A percentile compares a stretch with the other conserved stretches of the same genome.
phyloP scores from a whole-genome alignment of 53 echinoderm and acorn worm species.

The Temnopleurus reevesii region DNA sequence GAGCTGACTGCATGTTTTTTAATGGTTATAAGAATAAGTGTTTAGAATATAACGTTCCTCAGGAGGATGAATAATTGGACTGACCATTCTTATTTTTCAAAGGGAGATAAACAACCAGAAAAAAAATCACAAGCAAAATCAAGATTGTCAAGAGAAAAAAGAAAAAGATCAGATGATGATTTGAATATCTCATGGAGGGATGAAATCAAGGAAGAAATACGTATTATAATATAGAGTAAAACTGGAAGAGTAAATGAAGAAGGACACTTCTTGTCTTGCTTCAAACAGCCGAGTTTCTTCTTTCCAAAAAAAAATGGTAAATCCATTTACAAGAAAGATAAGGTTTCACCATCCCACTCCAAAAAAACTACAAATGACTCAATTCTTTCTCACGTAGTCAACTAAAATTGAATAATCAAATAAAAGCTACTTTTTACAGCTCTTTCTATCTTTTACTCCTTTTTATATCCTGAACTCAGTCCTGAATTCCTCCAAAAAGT shows the following conservation, averaged over 20 bases:
- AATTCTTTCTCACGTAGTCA: neutral
- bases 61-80: no score
- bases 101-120: neutral
- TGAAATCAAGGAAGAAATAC: neutral
- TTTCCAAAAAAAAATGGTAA: neutral
- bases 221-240: neutral
- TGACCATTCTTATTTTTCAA: no score
- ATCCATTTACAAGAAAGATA: conserved; percentile 25
- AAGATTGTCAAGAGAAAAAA: neutral
- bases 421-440: neutral
- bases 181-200: neutral
- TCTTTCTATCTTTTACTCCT: no score
- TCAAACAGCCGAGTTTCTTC: neutral
- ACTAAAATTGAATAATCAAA: conserved; percentile 28
- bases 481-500: no score
- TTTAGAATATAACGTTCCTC: no score
- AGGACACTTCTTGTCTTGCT: neutral
- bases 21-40: no score
- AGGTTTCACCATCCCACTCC: neutral
- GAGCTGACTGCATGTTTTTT: no score
- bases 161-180: neutral
- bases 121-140: no score
- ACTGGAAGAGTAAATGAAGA: neutral
- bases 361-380: conserved; percentile 34
- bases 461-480: no score